Conservation (phyloP, 2,113 vertebrate genomes). For the Erinaceus europaeus region DNA sequence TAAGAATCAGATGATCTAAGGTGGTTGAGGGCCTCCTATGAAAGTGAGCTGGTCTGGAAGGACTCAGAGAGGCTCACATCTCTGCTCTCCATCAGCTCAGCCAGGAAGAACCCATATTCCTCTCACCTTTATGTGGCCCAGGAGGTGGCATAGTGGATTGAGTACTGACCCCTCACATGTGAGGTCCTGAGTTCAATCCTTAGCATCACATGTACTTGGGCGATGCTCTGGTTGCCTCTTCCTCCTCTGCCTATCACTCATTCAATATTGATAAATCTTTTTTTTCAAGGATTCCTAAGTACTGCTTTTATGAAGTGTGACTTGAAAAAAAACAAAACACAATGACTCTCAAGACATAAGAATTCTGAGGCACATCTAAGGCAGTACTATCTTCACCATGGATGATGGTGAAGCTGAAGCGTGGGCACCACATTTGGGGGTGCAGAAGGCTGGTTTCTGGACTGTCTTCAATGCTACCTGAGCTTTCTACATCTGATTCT, state of each 20-base stretch:
- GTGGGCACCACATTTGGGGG: neutral
- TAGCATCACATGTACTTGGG: no score
- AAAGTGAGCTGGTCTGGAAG: no score
- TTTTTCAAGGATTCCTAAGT: neutral
- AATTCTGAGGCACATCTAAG: neutral
- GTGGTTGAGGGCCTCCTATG: no score
- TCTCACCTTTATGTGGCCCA: no score
- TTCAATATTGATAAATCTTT: no score
- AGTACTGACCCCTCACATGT: no score
- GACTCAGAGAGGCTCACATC: no score
- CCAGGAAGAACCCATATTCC: neutral
- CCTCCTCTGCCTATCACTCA: no score
- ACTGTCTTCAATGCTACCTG: neutral
- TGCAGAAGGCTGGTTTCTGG: neutral
- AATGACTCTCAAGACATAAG: neutral
- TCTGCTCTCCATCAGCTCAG: neutral
- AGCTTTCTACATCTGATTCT: neutral
- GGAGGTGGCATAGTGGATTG: no score
- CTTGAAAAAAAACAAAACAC: neutral
- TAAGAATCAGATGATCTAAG: neutral
- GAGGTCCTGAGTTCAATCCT: no score
- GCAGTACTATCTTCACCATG: neutral
- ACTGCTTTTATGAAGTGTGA: neutral
- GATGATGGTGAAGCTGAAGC: neutral
- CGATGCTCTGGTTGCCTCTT: no score